Percentiles rank a stretch among this genome's conserved stretches.
Evolutionary conservation across 2,888 invertebrate genomes (phyloP).

Genomic region (Alloplasta piceator): DNA sequence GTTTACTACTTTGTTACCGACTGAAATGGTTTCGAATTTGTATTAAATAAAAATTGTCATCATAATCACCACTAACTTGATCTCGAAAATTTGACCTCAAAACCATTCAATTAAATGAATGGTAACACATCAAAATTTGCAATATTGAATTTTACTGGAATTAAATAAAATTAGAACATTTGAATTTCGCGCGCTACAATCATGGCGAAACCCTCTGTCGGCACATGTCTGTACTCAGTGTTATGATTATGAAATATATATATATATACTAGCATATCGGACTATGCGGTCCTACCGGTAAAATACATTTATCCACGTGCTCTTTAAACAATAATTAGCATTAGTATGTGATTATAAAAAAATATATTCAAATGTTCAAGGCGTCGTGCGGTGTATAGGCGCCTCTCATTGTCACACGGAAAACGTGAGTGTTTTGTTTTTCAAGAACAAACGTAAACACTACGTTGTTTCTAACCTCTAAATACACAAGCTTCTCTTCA

Average conservation of each 20-base stretch:
- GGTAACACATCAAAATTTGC: no score
- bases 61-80: no score
- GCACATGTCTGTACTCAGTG: neutral
- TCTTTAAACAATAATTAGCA: constrained; percentile 36
- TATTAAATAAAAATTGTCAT: no score
- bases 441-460: constrained; percentile 37
- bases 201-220: no score
- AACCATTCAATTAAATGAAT: no score
- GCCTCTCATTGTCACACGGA: constrained; percentile 37
- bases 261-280: constrained; percentile 22
- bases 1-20: no score
- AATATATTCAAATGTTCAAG: constrained; percentile 50
- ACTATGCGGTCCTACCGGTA: constrained; percentile 61
- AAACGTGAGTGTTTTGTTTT: constrained; percentile 49
- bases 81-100: no score
- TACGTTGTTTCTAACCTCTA: constrained; percentile 57
- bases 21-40: no score
- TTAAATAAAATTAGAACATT: no score
- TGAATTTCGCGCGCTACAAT: no score
- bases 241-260: neutral
- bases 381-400: constrained; percentile 23
- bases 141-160: no score
- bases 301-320: constrained; percentile 56
- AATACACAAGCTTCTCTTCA: neutral
- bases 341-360: constrained; percentile 45